A percentile compares a stretch with the other conserved stretches of the same genome.
phyloP scores from a whole-genome alignment of 2,113 vertebrate species.

The Prunella himalayana region DNA sequence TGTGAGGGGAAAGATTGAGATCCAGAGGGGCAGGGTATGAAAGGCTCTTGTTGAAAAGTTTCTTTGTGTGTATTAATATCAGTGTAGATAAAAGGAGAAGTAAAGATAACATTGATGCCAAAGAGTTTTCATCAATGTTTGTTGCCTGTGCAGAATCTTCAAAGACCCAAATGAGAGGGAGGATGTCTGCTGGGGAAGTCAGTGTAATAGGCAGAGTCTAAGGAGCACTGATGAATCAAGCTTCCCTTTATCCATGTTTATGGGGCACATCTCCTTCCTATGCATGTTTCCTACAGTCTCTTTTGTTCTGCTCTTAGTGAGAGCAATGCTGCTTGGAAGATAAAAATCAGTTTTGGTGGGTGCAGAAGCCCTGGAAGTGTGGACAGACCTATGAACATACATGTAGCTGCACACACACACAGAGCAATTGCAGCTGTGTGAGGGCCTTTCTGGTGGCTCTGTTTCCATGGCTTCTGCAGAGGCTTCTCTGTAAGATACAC shows the following conservation, averaged over 20 bases:
- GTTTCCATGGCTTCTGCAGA: not conserved
- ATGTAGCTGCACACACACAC: accelerated
- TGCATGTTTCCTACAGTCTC: not conserved
- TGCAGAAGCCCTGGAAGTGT: not conserved
- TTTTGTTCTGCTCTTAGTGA: not conserved
- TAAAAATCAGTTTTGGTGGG: not conserved
- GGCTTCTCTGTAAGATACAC: not conserved
- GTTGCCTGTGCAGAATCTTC: not conserved
- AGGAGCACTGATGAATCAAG: not conserved
- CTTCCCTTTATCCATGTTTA: not conserved
- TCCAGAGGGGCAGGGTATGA: not conserved
- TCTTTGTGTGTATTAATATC: not conserved
- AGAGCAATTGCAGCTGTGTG: not conserved
- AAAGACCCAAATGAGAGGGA: not conserved
- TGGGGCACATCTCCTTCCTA: not conserved
- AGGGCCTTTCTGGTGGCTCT: not conserved
- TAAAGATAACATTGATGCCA: not conserved
- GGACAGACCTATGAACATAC: not conserved
- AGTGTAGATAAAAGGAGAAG: not conserved
- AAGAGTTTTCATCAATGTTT: not conserved
- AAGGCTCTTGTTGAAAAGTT: not conserved
- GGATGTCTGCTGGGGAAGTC: not conserved
- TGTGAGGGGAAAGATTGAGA: not conserved
- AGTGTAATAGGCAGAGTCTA: not conserved
- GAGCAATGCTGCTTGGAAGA: not conserved